Evolutionary conservation across 2,797 vertebrate species (phyloP).

Genomic region (Leptoclinus maculatus): DNA sequence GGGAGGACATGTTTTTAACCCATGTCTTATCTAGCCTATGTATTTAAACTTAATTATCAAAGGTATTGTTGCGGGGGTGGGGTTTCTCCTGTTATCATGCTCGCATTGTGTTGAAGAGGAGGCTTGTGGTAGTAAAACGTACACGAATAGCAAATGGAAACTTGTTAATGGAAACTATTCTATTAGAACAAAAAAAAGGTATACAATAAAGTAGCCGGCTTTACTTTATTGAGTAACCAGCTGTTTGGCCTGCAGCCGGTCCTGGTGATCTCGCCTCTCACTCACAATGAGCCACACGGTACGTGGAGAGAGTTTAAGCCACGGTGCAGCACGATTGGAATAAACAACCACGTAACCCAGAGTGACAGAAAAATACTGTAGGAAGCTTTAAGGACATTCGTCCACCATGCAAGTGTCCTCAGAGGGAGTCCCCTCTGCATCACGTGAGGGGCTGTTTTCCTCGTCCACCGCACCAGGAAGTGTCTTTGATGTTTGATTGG

Average conservation of each 20-base stretch:
- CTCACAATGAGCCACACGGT: not conserved
- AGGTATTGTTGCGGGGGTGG: no score
- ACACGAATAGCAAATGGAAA: no score
- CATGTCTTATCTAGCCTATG: no score
- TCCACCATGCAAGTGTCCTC: not conserved
- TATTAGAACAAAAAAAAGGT: no score
- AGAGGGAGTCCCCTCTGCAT: conserved; percentile 9
- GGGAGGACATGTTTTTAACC: no score
- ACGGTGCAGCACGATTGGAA: not conserved
- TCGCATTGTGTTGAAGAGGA: no score
- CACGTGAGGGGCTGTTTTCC: conserved; percentile 34
- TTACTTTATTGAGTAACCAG: not conserved
- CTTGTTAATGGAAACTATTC: no score
- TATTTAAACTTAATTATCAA: no score
- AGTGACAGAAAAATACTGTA: no score
- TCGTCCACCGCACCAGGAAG: conserved; percentile 42
- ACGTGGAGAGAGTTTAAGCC: not conserved
- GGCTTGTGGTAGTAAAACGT: no score
- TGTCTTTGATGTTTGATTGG: conserved; percentile 62
- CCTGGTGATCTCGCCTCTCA: not conserved
- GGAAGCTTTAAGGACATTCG: no score
- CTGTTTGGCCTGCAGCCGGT: not conserved
- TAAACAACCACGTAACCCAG: not conserved
- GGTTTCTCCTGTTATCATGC: no score
- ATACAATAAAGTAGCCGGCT: not conserved